Evolutionary conservation across 64 coral and sea anemone genomes (phyloP).

Genomic region (Stylophora pistillata): DNA sequence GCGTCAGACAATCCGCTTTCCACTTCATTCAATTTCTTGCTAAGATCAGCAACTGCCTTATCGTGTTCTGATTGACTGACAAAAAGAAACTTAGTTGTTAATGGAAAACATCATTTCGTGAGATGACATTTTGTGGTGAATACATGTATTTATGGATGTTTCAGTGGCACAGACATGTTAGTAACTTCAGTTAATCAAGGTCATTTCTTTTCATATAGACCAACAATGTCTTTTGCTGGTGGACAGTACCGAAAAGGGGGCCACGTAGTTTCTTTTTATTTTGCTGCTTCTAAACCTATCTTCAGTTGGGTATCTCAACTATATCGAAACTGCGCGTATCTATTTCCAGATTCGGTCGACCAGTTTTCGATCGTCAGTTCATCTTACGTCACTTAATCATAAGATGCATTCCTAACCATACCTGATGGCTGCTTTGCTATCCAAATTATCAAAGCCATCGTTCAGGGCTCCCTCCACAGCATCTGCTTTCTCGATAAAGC

Average conservation of each 20-base stretch:
- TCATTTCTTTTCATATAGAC: no score
- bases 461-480: constrained; percentile 31
- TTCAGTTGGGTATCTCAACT: no score
- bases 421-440: constrained; percentile 17
- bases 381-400: background rate
- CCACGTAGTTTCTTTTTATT: no score
- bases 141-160: background rate
- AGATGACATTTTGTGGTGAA: background rate
- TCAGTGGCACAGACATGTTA: no score
- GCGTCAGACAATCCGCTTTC: constrained; percentile 41
- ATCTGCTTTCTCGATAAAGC: background rate
- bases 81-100: background rate
- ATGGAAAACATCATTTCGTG: background rate
- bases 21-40: constrained; percentile 49
- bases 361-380: background rate
- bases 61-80: constrained; percentile 39
- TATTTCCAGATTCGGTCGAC: no score
- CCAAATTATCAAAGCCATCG: constrained; percentile 35
- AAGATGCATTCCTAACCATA: background rate
- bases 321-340: no score
- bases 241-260: no score
- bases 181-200: no score
- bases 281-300: no score
- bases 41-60: constrained; percentile 13
- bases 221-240: no score